Base-by-base conservation (phyloP, 2,888 invertebrate genomes). In the Gibbula magus region DNA sequence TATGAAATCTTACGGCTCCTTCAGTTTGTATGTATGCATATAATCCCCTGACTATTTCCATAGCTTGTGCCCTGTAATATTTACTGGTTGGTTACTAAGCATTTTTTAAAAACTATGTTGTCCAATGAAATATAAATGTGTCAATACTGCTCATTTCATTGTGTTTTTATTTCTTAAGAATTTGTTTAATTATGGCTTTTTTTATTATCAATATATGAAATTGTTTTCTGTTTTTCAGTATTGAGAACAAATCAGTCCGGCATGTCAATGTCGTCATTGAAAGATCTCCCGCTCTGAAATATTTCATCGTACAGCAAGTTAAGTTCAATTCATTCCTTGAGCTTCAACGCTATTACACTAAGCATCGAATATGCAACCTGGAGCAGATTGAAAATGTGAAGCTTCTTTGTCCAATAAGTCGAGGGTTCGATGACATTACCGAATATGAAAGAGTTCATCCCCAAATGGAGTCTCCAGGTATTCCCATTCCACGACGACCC, bases 301-400 rank as follows among this genome's bases (percentile, higher is more conserved):
- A 75, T 51, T 79, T 35, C 56, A 75, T 81, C 32, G 78, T 81
- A 22, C 67, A 53, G 18, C 78, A 81, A 22, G 67, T 78, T 0
- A 10, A 20, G 8, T 81, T 81, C 56, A 18, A 16, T 16, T 25
- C 77, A n/a, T 81, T 81, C 75, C 74, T 51, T n/a, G 77, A 74
- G 32, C 77, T 81, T n/a, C 75, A 74, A 35, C 16, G n/a, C 32
- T 78, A 79, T 54, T 81, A 81, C 74, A 56, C 74, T 8, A 16
- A 45, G 20, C 77, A 79, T 56, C 51, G 61, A 54, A 81, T 81
- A 45, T 56, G 77, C 53, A 81, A 81, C 51, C 25, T 77, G 77
- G 81, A 81, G 39, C 70, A 75, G 52, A 77, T 81, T 35, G 75
- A 77, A 32, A 81, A 81, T 54, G 81, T 81, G 7, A 32, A 53